Base-by-base conservation (phyloP, 2,113 vertebrate species). In the Hippocampus mohnikei region DNA sequence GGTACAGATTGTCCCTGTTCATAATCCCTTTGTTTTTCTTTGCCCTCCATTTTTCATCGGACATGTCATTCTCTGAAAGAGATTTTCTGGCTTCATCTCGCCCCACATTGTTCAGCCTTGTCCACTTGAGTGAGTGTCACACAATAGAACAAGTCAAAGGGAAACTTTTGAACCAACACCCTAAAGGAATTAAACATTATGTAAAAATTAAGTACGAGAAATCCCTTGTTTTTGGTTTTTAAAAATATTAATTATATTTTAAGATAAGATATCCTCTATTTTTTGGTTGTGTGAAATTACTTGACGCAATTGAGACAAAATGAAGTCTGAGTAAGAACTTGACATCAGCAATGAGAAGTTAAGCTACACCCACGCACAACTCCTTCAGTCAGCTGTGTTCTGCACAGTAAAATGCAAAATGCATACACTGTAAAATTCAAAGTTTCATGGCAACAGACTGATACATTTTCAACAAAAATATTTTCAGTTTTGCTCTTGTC, bases 11-110 rank as follows among this genome's bases (percentile, higher is more conserved):
- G 84, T 87, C 84, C 60, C 75, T 79, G 78, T 67, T 90, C 82
- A 76, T 89, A 91, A 92, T 92, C 88, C 81, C 78, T 73, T 90
- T 92, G 88, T 91, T 88, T 86, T 75, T 62, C 63, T 78, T 72
- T 66, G 69, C 42, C 2, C 77, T 41, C 76, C 72, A 80, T 72
- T 71, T 73, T 73, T 75, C 78, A 68, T 82, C 86, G 85, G 80
- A 88, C 84, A 58, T 75, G 52, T 62, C 56, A 25, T 67, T 64
- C 65, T 84, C 56, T 76, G 66, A 77, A 82, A 73, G 68, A 83
- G 78, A 76, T 82, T 70, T 73, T 67, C 72, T 29, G 53, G 33
- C 62, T 64, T 74, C 41, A 7, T 82, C 87, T 73, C 83, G 75
- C 78, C 29, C 60, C 6, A 66, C 65, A 74, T 81, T 67, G 23